A percentile compares a stretch with the other conserved stretches of the same genome.
Conservation (phyloP, 2,888 invertebrate genomes). For the Lithophane leautieri region DNA sequence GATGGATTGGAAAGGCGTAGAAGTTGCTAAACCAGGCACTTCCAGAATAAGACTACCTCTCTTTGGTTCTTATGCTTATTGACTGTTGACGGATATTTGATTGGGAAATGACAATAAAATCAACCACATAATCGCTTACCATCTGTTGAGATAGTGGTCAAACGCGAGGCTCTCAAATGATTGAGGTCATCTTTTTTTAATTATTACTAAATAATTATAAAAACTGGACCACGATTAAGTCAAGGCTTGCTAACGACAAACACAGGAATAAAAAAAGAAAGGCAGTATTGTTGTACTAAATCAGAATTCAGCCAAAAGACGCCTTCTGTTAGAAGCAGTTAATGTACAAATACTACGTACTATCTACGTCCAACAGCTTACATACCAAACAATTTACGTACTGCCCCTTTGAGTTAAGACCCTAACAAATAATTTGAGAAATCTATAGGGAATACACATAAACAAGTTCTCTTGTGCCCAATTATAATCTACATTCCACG, state of each 20-base stretch:
- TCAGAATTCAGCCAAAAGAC: background rate
- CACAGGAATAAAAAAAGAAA: background rate
- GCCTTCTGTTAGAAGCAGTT: background rate
- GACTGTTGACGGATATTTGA: background rate
- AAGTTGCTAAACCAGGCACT: background rate
- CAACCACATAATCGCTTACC: background rate
- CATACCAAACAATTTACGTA: background rate
- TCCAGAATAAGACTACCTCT: too few relatives aligned
- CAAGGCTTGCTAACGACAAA: too few relatives aligned
- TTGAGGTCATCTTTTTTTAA: too few relatives aligned
- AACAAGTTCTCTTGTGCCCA: slow-evolving; percentile 27
- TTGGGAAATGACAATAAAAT: background rate
- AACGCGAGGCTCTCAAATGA: background rate
- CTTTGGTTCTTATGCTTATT: background rate
- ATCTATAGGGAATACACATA: background rate
- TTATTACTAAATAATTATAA: background rate
- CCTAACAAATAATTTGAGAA: slow-evolving; percentile 14
- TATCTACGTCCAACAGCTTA: background rate
- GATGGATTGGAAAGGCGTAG: background rate
- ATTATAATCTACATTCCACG: slow-evolving; percentile 36
- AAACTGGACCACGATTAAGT: background rate
- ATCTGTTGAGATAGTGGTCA: background rate
- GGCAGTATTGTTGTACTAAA: background rate
- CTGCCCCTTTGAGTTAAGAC: slow-evolving; percentile 12
- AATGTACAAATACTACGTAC: background rate